Base-by-base conservation (phyloP, 2,797 vertebrate genomes). In the Poecilia wingei region DNA sequence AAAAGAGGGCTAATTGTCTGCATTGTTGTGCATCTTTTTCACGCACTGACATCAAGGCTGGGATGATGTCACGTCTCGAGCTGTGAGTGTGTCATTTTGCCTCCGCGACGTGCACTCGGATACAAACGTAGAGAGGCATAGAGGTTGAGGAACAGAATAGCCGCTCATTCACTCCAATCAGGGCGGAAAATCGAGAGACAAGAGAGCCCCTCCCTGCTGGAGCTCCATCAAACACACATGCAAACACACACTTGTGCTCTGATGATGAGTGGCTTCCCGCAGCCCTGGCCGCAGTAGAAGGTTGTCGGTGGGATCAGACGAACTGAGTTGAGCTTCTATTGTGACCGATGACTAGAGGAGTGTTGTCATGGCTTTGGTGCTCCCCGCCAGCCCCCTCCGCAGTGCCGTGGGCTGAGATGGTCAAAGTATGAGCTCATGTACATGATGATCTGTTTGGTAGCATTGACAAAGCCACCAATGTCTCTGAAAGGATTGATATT, bases 171-270 rank as follows among this genome's bases (percentile, higher is more conserved):
- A 97, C 93, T 97, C 96, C 98, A 98, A 98, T 98, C 97, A 98
- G 97, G 97, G 97, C 96, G 97, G 97, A 99, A 98, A 98, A 99
- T 98, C 93, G 94, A 84, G 94, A 97, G 95, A 98, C 97, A 98
- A 98, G 96, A 93, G 95, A 91, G 80, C 85, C 90, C 79, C 93
- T 90, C 94, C 93, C 77, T 78, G 68, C 89, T 94, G 84, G 89
- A 85, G 84, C 87, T 86, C 87, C 89, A 86, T 75, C 39, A 43
- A 77, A 79, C 73, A 72, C 84, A 79, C 79, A 81, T 49, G 28
- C 68, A 76, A 74, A 79, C 72, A 82, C 78, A 82, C 75, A 79
- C 76, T 79, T 77, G 9, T n/a, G 82, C 80, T 66, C 53, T 71
- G 90, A 86, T 86, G 93, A 92, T 93, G 89, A 91, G 91, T 79